Conservation (phyloP, 92 coral and sea anemone species). For the Porites lobata region DNA sequence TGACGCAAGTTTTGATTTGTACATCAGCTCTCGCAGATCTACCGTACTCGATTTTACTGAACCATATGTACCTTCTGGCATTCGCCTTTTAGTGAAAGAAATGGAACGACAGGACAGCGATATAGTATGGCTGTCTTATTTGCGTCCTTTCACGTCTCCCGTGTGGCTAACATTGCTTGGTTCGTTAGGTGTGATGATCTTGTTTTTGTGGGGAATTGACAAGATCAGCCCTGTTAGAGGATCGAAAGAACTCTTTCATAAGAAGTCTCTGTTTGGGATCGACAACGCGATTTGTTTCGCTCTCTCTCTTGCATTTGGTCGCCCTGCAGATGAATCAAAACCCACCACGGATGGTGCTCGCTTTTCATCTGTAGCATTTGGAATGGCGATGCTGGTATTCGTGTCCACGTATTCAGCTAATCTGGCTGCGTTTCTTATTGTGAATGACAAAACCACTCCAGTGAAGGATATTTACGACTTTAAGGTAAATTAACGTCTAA, state of each 20-base stretch:
- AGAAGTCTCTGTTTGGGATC: constrained; percentile 57
- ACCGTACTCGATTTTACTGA: constrained; percentile 86
- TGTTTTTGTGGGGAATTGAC: constrained; percentile 78
- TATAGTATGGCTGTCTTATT: constrained; percentile 84
- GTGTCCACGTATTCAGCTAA: constrained; percentile 90
- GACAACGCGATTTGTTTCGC: constrained; percentile 85
- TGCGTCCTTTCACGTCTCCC: constrained; percentile 81
- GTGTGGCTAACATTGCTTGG: constrained; percentile 88
- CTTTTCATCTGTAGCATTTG: constrained; percentile 83
- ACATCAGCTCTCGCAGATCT: constrained; percentile 84
- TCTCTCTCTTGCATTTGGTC: constrained; percentile 82
- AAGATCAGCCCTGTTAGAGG: constrained; percentile 67
- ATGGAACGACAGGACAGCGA: constrained; percentile 66
- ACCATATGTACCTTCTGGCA: constrained; percentile 88
- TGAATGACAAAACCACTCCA: constrained; percentile 77
- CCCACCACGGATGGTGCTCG: constrained; percentile 84
- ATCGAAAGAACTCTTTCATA: constrained; percentile 33
- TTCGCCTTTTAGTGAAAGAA: constrained; percentile 83
- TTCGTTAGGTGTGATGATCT: constrained; percentile 72
- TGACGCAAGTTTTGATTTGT: constrained; percentile 77
- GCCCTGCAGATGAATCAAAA: constrained; percentile 84
- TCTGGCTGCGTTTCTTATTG: constrained; percentile 85
- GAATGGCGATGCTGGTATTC: constrained; percentile 88
- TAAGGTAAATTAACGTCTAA: constrained; percentile 60
- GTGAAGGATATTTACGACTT: constrained; percentile 83